A percentile compares a stretch with the other conserved stretches of the same genome.
Evolutionary conservation across 2,797 vertebrate genomes (phyloP).

Genomic region (Hemibagrus guttatus): DNA sequence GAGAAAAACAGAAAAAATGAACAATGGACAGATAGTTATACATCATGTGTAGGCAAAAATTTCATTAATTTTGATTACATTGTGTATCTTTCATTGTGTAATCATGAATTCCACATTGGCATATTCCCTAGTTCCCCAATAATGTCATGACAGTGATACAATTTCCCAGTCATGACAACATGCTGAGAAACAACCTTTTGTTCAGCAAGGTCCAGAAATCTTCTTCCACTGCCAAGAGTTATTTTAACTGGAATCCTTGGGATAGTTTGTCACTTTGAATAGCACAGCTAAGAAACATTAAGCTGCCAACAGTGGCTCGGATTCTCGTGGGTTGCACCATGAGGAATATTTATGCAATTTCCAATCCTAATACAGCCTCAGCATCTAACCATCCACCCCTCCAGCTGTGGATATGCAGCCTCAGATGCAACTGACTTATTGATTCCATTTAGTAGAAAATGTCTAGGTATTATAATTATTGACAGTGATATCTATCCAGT

Average conservation of each 20-base stretch:
- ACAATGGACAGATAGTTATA: no score
- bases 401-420: no score
- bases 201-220: not conserved
- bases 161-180: not conserved
- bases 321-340: not conserved
- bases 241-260: not conserved
- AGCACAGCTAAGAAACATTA: not conserved
- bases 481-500: not conserved
- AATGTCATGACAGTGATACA: not conserved
- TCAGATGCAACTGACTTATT: not conserved
- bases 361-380: not conserved
- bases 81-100: no score
- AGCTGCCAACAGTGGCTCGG: not conserved
- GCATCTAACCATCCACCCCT: not conserved
- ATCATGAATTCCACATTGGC: no score
- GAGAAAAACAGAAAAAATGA: no score
- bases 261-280: constrained; percentile 1
- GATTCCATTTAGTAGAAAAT: not conserved
- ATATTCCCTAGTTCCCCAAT: not conserved
- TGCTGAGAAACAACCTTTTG: constrained; percentile 2
- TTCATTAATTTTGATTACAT: no score
- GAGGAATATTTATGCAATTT: constrained; percentile 7
- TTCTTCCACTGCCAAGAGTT: not conserved
- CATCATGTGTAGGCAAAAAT: no score
- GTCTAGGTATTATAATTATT: not conserved